Evolutionary conservation across 2,888 invertebrate species (phyloP).

Genomic region (Drosophila testacea): DNA sequence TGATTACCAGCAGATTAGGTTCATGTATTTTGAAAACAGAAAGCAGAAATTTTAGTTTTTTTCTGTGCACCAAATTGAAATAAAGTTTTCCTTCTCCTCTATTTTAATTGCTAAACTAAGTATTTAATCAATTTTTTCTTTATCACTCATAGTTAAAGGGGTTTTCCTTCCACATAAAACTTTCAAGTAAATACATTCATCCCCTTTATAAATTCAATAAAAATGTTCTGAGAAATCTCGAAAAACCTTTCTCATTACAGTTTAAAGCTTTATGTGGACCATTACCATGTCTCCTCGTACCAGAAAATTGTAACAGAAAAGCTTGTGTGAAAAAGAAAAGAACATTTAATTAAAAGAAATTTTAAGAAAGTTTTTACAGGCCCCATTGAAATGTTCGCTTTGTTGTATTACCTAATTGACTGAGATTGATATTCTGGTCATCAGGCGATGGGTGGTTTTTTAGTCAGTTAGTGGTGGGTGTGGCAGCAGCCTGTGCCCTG

Average conservation of each 20-base stretch:
- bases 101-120: too few relatives aligned
- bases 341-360: constrained; percentile 57
- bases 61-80: too few relatives aligned
- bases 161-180: too few relatives aligned
- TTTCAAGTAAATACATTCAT: too few relatives aligned
- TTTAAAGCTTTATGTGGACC: background rate
- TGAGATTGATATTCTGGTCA: constrained; percentile 61
- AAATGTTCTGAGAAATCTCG: background rate
- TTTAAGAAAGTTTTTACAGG: constrained; percentile 24
- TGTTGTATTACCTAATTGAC: constrained; percentile 64
- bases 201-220: too few relatives aligned
- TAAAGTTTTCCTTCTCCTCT: too few relatives aligned
- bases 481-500: constrained; percentile 30
- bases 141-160: too few relatives aligned
- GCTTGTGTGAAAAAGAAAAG: background rate
- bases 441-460: constrained; percentile 1
- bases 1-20: too few relatives aligned
- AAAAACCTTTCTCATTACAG: background rate
- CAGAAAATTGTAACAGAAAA: background rate
- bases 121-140: too few relatives aligned
- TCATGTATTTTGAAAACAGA: too few relatives aligned
- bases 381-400: constrained; percentile 11
- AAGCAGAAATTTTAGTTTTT: too few relatives aligned
- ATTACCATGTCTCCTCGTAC: background rate
- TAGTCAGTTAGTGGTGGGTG: background rate